phyloP scores from a whole-genome alignment of 2,113 vertebrate species.

The Cebus imitator region DNA sequence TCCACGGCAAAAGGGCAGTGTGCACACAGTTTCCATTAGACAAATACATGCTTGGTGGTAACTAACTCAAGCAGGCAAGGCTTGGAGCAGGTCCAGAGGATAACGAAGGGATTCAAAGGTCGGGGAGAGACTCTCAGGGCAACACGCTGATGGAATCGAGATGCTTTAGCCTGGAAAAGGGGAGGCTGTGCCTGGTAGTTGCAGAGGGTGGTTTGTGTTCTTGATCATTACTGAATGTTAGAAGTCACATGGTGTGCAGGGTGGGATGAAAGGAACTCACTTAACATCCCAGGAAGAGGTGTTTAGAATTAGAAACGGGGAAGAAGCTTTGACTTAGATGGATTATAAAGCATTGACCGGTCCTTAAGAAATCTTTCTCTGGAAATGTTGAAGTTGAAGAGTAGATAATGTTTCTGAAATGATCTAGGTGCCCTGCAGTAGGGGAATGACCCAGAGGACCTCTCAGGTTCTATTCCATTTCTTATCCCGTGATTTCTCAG shows the following conservation, averaged over 20 bases:
- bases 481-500: not conserved
- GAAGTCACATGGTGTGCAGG: not conserved
- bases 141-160: not conserved
- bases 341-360: not conserved
- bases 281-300: not conserved
- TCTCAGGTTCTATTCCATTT: not conserved
- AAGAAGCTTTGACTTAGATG: not conserved
- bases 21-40: not conserved
- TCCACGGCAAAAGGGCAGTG: not conserved
- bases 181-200: not conserved
- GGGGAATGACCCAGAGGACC: not conserved
- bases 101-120: not conserved
- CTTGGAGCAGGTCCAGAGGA: not conserved
- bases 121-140: not conserved
- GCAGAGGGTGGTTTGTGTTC: not conserved
- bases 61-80: not conserved
- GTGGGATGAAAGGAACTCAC: not conserved
- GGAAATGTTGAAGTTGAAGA: not conserved
- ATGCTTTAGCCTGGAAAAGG: not conserved
- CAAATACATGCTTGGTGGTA: not conserved
- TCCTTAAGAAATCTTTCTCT: constrained; percentile 33
- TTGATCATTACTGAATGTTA: not conserved
- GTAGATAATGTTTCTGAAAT: constrained; percentile 24
- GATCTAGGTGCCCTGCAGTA: not conserved
- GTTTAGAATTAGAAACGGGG: not conserved